Evolutionary conservation across 2,113 vertebrate species (phyloP).

Genomic region (Lates calcarifer): DNA sequence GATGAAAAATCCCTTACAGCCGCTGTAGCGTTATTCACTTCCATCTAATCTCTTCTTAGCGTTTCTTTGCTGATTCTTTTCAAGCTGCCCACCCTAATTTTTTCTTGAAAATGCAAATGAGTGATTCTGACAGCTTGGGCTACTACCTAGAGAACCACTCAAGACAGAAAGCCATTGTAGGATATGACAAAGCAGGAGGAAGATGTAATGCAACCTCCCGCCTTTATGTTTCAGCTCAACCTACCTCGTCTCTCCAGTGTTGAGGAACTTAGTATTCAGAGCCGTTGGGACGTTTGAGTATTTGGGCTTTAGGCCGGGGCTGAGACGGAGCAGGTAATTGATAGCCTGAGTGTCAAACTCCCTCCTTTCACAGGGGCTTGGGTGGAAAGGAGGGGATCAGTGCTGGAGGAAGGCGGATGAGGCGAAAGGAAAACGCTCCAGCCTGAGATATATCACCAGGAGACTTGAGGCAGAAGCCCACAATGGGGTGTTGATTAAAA

Average conservation of each 20-base stretch:
- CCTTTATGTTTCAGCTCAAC: conserved; percentile 3
- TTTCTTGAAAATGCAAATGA: conserved; percentile 43
- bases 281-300: conserved; percentile 18
- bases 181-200: conserved; percentile 53
- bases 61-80: conserved; percentile 24
- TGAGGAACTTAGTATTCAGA: conserved; percentile 55
- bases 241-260: neutral
- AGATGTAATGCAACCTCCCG: conserved; percentile 19
- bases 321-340: conserved; percentile 61
- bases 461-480: conserved; percentile 38
- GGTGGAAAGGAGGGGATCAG: conserved; percentile 56
- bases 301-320: conserved; percentile 29
- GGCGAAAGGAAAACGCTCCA: conserved; percentile 15
- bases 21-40: neutral
- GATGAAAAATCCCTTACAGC: neutral
- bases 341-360: conserved; percentile 65
- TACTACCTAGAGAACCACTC: conserved; percentile 53
- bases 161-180: conserved; percentile 44
- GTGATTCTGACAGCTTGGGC: conserved; percentile 46
- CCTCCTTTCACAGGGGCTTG: conserved; percentile 52
- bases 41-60: neutral
- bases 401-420: conserved; percentile 34
- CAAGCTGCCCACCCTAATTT: conserved; percentile 12
- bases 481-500: conserved; percentile 69
- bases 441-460: conserved; percentile 51